Base-by-base conservation (phyloP, 30 jellyfish, hydroid and myxozoan genomes). In the Clytia hemisphaerica region DNA sequence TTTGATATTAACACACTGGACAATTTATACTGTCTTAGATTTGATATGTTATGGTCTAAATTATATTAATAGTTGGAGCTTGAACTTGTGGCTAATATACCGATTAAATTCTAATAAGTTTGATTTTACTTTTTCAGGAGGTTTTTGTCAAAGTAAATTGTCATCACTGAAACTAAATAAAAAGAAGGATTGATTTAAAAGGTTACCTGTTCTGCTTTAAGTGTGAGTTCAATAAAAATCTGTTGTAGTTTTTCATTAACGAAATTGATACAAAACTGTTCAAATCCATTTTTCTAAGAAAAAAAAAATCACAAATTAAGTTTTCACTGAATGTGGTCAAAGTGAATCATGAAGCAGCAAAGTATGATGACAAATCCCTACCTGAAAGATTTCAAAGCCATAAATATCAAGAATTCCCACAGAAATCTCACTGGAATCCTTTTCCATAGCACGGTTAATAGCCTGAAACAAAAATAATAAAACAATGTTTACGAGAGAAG, bases 341-440 rank as follows among this genome's bases (percentile, higher is more conserved):
- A 4, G n/a, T 32, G 5, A 10, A 30, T 63, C 14, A 6, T 21
- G 77, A 49, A 18, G 6, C 22, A 5, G 37, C n/a, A 29, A 36
- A 37, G 37, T 25, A 9, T 25, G 73, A 14, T n/a, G 14, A n/a
- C 15, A 6, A 58, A 32, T 14, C 10, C 50, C 24, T 66, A 91
- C 99, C 94, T 92, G 90, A 76, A 92, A 92, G 22, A 92, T 92
- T 54, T 92, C 99, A 58, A 92, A 92, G 35, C 99, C 99, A 78
- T 79, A 92, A 35, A 92, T 92, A 63, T 92, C 99, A 6, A 92
- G 71, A 51, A 92, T 92, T 28, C 99, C 99, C 55, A 84, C 65
- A 1, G 95, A 82, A 24, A 78, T 75, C 30, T 82, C 99, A 57
- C 87, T 73, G 24, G 67, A 47, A 46, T 84, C 94, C 54, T 75